Percentiles rank a stretch among this genome's conserved stretches.
Conservation (phyloP, 2,888 invertebrate species). For the Drosophila lutescens region DNA sequence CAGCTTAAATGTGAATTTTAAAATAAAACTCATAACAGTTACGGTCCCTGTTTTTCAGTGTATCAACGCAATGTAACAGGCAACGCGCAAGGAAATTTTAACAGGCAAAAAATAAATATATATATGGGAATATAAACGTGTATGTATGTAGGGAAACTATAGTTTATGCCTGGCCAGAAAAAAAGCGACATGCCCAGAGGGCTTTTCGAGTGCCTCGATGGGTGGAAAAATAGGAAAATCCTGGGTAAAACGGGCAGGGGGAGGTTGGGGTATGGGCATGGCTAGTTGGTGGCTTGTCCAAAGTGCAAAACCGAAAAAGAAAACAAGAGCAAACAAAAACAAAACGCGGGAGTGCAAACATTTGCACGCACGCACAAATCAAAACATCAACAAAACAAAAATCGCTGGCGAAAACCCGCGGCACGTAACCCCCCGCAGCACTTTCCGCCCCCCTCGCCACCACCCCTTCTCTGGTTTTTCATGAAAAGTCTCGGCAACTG, state of each 20-base stretch:
- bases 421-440: conserved; percentile 50
- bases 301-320: conserved; percentile 38
- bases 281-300: conserved; percentile 45
- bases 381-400: conserved; percentile 75
- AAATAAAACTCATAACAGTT: too few species aligned
- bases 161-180: conserved; percentile 20
- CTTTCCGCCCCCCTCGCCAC: background rate
- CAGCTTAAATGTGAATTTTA: too few species aligned
- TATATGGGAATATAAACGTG: conserved; percentile 15
- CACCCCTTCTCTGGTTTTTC: conserved; percentile 43
- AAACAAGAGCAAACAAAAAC: conserved; percentile 56
- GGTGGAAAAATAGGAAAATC: background rate
- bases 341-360: conserved; percentile 74
- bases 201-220: conserved; percentile 28
- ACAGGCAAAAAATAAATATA: conserved; percentile 43
- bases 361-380: conserved; percentile 78
- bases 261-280: background rate
- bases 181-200: conserved; percentile 29
- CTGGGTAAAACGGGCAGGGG: background rate
- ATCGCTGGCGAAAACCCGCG: conserved; percentile 55
- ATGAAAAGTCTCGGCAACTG: conserved; percentile 73
- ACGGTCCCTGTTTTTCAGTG: conserved; percentile 14
- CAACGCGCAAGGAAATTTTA: conserved; percentile 47
- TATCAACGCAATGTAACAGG: conserved; percentile 13
- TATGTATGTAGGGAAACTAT: conserved; percentile 17